Conservation (phyloP, 2,888 invertebrate genomes). For the Kryphioiulus occultus region DNA sequence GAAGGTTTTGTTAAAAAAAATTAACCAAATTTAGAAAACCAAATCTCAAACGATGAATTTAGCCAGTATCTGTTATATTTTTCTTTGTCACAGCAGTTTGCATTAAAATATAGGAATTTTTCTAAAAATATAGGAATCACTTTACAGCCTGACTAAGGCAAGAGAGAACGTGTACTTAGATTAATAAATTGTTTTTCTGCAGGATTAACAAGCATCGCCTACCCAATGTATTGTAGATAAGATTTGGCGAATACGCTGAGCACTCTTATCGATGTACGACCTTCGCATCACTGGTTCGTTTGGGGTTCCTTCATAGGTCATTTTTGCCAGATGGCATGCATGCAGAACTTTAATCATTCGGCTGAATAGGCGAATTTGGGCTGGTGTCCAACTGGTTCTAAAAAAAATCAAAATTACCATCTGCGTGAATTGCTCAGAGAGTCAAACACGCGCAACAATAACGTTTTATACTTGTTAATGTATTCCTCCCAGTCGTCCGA, state of each 20-base stretch:
- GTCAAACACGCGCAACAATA: too few species aligned
- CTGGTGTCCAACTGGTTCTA: conserved; percentile 71
- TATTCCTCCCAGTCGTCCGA: conserved; percentile 74
- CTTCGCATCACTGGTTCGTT: conserved; percentile 76
- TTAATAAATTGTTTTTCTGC: too few species aligned
- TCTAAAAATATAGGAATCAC: too few species aligned
- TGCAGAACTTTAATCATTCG: conserved; percentile 73
- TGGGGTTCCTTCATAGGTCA: conserved; percentile 69
- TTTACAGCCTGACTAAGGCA: too few species aligned
- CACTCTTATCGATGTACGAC: conserved; percentile 74
- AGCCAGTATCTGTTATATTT: too few species aligned
- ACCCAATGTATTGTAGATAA: conserved; percentile 75
- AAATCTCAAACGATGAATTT: too few species aligned
- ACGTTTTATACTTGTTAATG: conserved; percentile 68
- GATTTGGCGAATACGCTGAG: conserved; percentile 69
- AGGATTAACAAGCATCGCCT: conserved; percentile 3
- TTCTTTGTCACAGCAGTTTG: too few species aligned
- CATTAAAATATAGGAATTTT: too few species aligned
- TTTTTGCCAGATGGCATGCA: conserved; percentile 68
- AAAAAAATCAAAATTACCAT: conserved; percentile 44
- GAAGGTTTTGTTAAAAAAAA: too few species aligned
- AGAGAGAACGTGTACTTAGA: too few species aligned
- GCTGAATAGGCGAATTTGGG: conserved; percentile 73
- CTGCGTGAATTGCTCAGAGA: too few species aligned
- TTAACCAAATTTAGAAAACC: too few species aligned